Conservation (phyloP, 2,113 vertebrate species). For the Shinisaurus crocodilurus region DNA sequence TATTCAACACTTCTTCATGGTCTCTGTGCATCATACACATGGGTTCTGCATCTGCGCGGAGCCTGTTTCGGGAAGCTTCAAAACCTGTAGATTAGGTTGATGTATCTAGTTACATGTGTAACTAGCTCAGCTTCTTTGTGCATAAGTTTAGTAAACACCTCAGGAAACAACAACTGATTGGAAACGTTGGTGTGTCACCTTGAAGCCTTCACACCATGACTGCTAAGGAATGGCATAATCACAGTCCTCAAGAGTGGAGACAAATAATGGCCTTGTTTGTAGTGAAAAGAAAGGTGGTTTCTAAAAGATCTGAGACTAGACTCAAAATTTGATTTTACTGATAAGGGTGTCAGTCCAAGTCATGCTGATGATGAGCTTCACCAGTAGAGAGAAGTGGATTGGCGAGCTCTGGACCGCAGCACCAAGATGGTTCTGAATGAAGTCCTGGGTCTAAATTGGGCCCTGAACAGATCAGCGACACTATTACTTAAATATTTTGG, state of each 20-base stretch:
- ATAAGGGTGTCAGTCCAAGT: conserved; percentile 83
- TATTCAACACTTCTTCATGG: background rate
- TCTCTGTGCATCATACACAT: no score
- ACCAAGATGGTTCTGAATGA: conserved; percentile 92
- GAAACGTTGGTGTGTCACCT: conserved; percentile 92
- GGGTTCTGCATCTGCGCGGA: no score
- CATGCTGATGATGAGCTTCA: conserved; percentile 94
- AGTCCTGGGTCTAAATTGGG: conserved; percentile 80
- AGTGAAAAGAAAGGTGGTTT: conserved; percentile 90
- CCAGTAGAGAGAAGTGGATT: conserved; percentile 94
- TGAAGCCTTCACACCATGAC: conserved; percentile 94
- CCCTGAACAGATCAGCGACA: background rate
- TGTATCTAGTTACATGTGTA: background rate
- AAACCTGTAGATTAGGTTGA: background rate
- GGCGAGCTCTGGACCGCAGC: conserved; percentile 92
- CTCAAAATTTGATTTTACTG: conserved; percentile 89
- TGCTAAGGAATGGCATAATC: conserved; percentile 95
- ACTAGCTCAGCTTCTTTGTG: conserved; percentile 88
- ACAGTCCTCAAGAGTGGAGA: conserved; percentile 94
- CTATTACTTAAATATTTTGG: background rate
- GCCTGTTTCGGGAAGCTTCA: no score
- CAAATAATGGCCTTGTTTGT: conserved; percentile 94
- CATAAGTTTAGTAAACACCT: conserved; percentile 89
- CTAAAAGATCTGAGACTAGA: conserved; percentile 94
- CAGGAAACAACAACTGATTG: conserved; percentile 97